Base-by-base conservation (phyloP, 2,113 vertebrate species). In the Calonectris borealis region DNA sequence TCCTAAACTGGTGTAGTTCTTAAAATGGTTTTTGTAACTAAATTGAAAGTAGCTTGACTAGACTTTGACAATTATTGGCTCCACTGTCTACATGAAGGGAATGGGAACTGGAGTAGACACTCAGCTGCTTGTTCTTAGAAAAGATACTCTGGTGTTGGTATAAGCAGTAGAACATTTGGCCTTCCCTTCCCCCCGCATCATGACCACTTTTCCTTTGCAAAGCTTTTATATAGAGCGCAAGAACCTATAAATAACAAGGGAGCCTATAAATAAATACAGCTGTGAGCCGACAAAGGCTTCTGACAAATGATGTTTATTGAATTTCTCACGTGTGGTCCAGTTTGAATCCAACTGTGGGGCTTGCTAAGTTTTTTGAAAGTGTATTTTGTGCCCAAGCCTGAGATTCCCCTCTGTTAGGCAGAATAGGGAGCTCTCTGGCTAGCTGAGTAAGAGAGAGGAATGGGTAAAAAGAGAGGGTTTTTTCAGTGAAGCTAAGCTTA, bases 221-320 rank as follows among this genome's bases (percentile, higher is more conserved):
- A 97, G 96, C 93, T 98, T 98, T 98, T 97, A 98, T 94, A 97
- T 26, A 68, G 96, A 96, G 94, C 16, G 3, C 19, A 55, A 96
- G 96, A 83, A 78, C 96, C 97, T 97, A 98, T 98, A 98, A 98
- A 98, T 98, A 98, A 98, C 94, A 84, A 85, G 88, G 83, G 77
- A 82, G 86, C 96, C 96, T 95, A 97, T 98, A 98, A 98, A 98
- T 98, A 98, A 98, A 98, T 98, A 97, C 98, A 98, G 97, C 98
- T 98, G 98, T 95, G 96, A 97, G 94, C 95, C 86, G 22, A 98
- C 98, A 98, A 97, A 98, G 97, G 96, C 97, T 97, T 97, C 96
- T 97, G 97, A 98, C 97, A 98, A 98, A 98, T 97, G 93, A 97
- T 98, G 97, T 98, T 98, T 98, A 98, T 98, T 98, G 98, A 98